These are phyloP conservation scores for Ibidorhyncha struthersii DNA, from an alignment of 2,113 vertebrate species.

Conservation along the genomic window DNA sequence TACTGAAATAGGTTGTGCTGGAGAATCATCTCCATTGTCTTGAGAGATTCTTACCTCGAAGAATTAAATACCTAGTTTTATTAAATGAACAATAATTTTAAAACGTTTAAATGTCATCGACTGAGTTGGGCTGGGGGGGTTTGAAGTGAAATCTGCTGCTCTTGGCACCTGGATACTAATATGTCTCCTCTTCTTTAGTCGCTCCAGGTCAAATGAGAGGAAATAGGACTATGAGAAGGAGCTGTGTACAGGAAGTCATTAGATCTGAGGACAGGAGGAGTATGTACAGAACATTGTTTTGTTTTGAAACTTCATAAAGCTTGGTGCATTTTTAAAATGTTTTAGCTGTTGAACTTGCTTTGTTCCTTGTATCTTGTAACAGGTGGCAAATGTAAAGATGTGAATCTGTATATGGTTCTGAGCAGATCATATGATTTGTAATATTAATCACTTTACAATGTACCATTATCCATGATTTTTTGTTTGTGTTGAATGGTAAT, in stretches of 20 bases:
- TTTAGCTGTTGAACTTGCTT: slow-evolving; percentile 79
- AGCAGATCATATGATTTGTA: slow-evolving; percentile 75
- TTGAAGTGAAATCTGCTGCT: background rate
- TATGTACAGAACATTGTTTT: slow-evolving; percentile 86
- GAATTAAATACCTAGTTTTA: background rate
- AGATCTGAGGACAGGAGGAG: slow-evolving; percentile 73
- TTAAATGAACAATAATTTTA: background rate
- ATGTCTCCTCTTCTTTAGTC: slow-evolving; percentile 73
- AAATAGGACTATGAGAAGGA: slow-evolving; percentile 81
- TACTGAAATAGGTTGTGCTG: background rate
- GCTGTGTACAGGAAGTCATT: slow-evolving; percentile 82
- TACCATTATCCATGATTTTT: slow-evolving; percentile 57
- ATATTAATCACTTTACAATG: slow-evolving; percentile 74
- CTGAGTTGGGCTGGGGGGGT: background rate
- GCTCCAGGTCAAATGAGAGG: slow-evolving; percentile 91
- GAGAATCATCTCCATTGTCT: background rate
- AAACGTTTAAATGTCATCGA: accelerated
- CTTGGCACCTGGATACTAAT: background rate
- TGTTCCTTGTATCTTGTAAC: slow-evolving; percentile 80
- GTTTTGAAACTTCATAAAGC: slow-evolving; percentile 81
- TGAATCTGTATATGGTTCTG: slow-evolving; percentile 81
- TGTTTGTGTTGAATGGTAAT: background rate
- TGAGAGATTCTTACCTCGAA: background rate
- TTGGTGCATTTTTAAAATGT: slow-evolving; percentile 84
- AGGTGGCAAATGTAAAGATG: slow-evolving; percentile 78